Conservation (phyloP, 2,113 vertebrate genomes). For the Elaphurus davidianus region DNA sequence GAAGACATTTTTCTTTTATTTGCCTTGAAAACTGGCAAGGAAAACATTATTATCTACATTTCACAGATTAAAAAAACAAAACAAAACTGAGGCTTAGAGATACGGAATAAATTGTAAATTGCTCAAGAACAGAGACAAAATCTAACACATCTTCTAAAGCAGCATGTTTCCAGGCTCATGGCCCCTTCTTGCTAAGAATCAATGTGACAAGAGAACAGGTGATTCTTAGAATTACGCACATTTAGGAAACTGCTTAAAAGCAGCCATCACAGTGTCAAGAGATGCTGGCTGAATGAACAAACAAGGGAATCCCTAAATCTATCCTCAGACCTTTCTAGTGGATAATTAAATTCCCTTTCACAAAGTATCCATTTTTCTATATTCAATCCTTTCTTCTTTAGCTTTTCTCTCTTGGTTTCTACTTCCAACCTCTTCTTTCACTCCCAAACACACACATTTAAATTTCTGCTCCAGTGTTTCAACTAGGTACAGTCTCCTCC, state of each 20-base stretch:
- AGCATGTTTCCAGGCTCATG: background rate
- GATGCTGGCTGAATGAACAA: background rate
- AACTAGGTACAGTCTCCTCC: background rate
- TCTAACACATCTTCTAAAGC: background rate
- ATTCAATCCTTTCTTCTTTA: background rate
- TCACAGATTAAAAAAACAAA: background rate
- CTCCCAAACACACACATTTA: background rate
- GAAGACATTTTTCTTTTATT: slow-evolving; percentile 26
- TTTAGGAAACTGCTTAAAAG: background rate
- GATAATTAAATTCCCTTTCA: background rate
- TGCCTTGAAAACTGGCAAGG: slow-evolving; percentile 16
- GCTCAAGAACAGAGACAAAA: slow-evolving; percentile 8
- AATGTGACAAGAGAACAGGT: background rate
- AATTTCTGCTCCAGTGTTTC: background rate
- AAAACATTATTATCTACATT: background rate
- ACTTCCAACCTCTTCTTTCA: background rate
- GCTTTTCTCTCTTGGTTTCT: background rate
- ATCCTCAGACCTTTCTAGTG: background rate
- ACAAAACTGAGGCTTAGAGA: background rate
- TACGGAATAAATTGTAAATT: background rate
- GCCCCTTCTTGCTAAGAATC: background rate
- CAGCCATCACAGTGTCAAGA: background rate
- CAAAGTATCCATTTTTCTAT: background rate
- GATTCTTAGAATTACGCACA: background rate
- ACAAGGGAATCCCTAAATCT: background rate